phyloP scores from a whole-genome alignment of 2,113 vertebrate genomes.

The Lota lota region DNA sequence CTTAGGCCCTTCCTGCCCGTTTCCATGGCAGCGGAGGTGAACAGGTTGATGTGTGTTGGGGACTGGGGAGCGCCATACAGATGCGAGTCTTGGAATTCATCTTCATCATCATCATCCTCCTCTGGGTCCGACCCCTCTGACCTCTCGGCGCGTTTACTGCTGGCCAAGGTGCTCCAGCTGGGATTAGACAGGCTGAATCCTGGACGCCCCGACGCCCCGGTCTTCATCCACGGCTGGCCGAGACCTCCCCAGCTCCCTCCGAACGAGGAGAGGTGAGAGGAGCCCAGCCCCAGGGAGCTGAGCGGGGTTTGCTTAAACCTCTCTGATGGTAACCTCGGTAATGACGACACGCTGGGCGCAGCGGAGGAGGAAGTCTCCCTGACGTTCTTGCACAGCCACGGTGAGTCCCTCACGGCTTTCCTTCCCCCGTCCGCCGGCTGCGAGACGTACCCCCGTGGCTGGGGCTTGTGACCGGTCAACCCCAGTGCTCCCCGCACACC shows the following conservation, averaged over 20 bases:
- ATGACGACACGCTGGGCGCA: conserved; percentile 19
- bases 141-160: conserved; percentile 26
- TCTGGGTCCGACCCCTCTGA: conserved; percentile 50
- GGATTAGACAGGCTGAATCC: conserved; percentile 46
- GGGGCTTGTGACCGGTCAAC: conserved; percentile 30
- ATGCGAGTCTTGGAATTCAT: conserved; percentile 33
- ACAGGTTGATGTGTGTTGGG: conserved; percentile 86
- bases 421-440: conserved; percentile 46
- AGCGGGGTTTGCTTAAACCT: conserved; percentile 64
- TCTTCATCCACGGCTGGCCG: conserved; percentile 55
- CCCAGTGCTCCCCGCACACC: conserved; percentile 38
- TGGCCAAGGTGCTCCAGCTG: conserved; percentile 41
- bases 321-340: conserved; percentile 44
- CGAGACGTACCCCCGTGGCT: conserved; percentile 42
- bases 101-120: conserved; percentile 35
- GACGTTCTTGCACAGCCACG: conserved; percentile 53
- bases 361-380: conserved; percentile 46
- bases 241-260: conserved; percentile 67
- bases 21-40: conserved; percentile 81
- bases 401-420: conserved; percentile 53
- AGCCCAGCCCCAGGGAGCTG: conserved; percentile 61
- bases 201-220: conserved; percentile 33
- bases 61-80: conserved; percentile 42
- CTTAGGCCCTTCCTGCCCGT: conserved; percentile 57
- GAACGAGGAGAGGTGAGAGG: conserved; percentile 67